These are phyloP conservation scores for Gastrophysa polygoni DNA, from an alignment of 2,888 invertebrate species.

Conservation along the genomic window DNA sequence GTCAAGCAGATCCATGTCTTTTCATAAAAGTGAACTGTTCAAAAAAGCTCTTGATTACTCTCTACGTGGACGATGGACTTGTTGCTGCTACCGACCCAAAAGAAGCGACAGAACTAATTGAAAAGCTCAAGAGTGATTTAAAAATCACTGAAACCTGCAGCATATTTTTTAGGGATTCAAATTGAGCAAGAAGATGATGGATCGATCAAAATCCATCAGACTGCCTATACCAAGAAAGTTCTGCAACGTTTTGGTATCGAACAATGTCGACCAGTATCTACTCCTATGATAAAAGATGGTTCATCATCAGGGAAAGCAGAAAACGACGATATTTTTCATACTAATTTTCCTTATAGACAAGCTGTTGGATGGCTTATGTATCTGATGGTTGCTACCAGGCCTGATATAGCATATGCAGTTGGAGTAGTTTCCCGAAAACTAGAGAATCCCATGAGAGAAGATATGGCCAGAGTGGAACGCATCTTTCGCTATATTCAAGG, in stretches of 20 bases:
- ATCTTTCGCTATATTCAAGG: no score
- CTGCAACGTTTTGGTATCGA: not conserved
- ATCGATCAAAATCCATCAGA: not conserved
- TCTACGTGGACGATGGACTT: not conserved
- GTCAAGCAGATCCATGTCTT: constrained; percentile 18
- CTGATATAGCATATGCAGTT: constrained; percentile 21
- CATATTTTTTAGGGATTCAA: not conserved
- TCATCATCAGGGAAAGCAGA: not conserved
- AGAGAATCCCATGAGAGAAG: no score
- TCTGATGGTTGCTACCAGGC: constrained; percentile 19
- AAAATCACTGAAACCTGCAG: not conserved
- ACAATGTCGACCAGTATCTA: not conserved
- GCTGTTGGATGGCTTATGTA: constrained; percentile 24
- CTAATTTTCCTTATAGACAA: not conserved
- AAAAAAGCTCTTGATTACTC: not conserved
- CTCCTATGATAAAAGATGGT: not conserved
- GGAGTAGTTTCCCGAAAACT: no score
- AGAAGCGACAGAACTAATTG: not conserved
- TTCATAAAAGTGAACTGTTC: not conserved
- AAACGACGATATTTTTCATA: not conserved
- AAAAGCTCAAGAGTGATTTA: not conserved
- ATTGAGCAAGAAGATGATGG: not conserved
- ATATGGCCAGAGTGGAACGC: no score
- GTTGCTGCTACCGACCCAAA: not conserved
- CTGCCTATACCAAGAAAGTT: not conserved